Evolutionary conservation across 1,140 invertebrate genomes (phyloP).

Genomic region (Zaprionus vittiger): DNA sequence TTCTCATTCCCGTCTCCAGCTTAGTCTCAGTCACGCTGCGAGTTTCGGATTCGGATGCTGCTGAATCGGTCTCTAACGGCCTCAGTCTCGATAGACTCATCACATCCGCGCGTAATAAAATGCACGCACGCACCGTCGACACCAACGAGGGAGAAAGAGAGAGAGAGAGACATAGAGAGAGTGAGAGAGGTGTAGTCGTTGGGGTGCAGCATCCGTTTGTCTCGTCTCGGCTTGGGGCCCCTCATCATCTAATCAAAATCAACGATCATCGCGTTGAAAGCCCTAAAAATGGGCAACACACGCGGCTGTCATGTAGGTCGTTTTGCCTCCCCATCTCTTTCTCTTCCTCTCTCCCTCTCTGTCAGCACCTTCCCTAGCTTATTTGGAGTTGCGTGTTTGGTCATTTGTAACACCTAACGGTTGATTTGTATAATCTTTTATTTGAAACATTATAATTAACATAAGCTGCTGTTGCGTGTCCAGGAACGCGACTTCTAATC

Average conservation of each 20-base stretch:
- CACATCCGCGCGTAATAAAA: conserved; percentile 78
- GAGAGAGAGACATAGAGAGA: neutral
- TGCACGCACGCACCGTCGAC: conserved; percentile 72
- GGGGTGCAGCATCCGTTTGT: conserved; percentile 58
- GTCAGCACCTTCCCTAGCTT: no score
- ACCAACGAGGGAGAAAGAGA: conserved; percentile 30
- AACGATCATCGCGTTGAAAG: conserved; percentile 62
- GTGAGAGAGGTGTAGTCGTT: neutral
- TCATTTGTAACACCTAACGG: conserved; percentile 79
- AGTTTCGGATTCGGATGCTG: conserved; percentile 1
- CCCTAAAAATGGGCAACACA: conserved; percentile 48
- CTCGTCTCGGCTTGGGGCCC: neutral
- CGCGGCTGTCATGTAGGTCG: conserved; percentile 48
- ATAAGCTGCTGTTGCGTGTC: conserved; percentile 38
- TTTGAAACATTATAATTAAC: conserved; percentile 67
- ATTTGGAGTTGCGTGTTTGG: conserved; percentile 60
- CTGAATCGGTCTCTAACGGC: neutral
- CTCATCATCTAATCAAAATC: conserved; percentile 68
- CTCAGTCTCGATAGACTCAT: conserved; percentile 51
- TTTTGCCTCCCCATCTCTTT: neutral
- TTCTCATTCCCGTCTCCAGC: conserved; percentile 7
- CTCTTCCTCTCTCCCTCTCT: no score
- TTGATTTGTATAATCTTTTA: conserved; percentile 71
- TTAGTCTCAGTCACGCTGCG: neutral
- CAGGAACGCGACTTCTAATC: conserved; percentile 13